Conservation (phyloP, 1,140 invertebrate species). For the Panagrolaimus sp. region DNA sequence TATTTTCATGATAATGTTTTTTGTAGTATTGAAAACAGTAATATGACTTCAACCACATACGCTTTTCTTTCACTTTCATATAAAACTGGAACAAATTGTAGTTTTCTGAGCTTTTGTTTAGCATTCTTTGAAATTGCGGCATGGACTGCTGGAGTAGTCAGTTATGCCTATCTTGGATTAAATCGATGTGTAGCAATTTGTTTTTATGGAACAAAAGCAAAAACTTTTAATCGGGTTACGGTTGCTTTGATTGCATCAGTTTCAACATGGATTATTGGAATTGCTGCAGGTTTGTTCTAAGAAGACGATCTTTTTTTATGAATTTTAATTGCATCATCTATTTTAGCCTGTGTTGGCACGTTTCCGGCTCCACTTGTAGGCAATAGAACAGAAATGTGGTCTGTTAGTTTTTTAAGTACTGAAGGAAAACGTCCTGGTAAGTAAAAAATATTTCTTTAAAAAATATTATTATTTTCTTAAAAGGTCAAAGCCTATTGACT, state of each 20-base stretch:
- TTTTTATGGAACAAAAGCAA: constrained; percentile 53
- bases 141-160: constrained; percentile 51
- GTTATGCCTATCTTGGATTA: constrained; percentile 46
- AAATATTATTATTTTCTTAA: background rate
- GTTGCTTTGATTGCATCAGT: constrained; percentile 45
- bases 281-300: constrained; percentile 34
- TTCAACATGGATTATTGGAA: constrained; percentile 50
- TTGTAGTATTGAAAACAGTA: background rate
- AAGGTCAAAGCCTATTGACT: constrained; percentile 26
- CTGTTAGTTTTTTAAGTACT: constrained; percentile 31
- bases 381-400: constrained; percentile 34
- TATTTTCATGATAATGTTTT: constrained; percentile 23
- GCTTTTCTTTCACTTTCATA: background rate
- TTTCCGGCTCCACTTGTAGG: constrained; percentile 42
- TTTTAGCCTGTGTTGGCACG: constrained; percentile 47
- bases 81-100: background rate
- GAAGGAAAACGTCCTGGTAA: constrained; percentile 13
- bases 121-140: constrained; percentile 50
- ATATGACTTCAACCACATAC: background rate
- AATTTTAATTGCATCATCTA: too few relatives aligned
- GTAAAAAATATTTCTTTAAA: background rate
- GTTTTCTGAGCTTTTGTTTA: constrained; percentile 27
- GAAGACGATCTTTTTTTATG: background rate
- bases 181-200: constrained; percentile 55
- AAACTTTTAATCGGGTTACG: constrained; percentile 50